Conservation (phyloP, 1,140 invertebrate genomes). For the Zaprionus kolodkinae region DNA sequence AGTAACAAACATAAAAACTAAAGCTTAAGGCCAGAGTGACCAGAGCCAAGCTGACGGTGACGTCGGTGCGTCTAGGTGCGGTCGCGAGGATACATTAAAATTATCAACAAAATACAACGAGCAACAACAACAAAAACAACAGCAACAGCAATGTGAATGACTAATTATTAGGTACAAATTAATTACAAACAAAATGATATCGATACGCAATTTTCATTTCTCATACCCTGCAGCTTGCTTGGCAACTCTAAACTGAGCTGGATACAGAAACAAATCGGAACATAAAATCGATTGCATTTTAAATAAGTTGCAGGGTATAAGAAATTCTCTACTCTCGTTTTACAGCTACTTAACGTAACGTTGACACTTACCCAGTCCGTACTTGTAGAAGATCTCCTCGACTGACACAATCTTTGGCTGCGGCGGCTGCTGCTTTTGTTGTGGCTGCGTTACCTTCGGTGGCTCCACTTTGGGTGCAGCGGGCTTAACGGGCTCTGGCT, state of each 20-base stretch:
- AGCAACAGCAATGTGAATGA: constrained; percentile 31
- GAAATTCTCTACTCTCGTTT: neutral
- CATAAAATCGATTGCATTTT: neutral
- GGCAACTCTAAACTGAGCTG: neutral
- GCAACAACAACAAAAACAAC: constrained; percentile 21
- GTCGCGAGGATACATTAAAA: constrained; percentile 31
- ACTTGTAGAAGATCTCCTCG: constrained; percentile 82
- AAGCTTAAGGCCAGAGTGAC: constrained; percentile 29
- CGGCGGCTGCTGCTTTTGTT: constrained; percentile 32
- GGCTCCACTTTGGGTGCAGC: constrained; percentile 21
- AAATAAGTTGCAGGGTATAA: neutral
- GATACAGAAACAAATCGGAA: neutral
- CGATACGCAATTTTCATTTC: constrained; percentile 1
- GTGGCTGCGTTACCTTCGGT: constrained; percentile 25
- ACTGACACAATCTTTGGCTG: constrained; percentile 82
- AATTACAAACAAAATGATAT: constrained; percentile 56
- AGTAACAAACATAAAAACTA: constrained; percentile 25
- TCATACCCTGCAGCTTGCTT: constrained; percentile 5
- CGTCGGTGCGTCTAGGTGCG: constrained; percentile 31
- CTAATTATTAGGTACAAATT: constrained; percentile 41
- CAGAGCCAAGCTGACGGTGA: constrained; percentile 27
- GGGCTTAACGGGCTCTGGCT: constrained; percentile 39
- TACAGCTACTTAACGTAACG: neutral
- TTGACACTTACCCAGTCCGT: constrained; percentile 75
- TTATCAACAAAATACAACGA: constrained; percentile 16